Base-by-base conservation (phyloP, 23 tunicate species). In the Corella eumyota region DNA sequence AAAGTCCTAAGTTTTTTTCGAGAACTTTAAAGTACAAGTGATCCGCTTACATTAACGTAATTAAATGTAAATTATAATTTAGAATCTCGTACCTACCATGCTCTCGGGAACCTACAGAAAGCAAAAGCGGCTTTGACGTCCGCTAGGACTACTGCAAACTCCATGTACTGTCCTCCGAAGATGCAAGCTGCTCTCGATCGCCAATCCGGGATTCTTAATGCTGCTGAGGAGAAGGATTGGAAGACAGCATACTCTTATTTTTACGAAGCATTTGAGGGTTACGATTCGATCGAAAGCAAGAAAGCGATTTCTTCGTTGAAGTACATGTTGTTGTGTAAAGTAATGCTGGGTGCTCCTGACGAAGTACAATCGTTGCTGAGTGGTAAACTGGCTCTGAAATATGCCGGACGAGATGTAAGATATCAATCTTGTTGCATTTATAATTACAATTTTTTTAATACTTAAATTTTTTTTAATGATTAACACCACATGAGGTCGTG, bases 231-330 rank as follows among this genome's bases (percentile, higher is more conserved):
- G 37, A 84, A 85, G 38, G 99, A 93, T 60, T 93, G 99, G 99
- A 93, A 93, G 49, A 93, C 99, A 1, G 99, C 99, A 6, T 93
- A 84, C 69, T 85, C 95, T 15, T 93, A 93, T 50, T 93, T 93
- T 46, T 93, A 93, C 66, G 99, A 93, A 44, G 99, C 99, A 27
- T 93, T 93, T 46, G 99, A 93, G 38, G 99, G 99, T 60, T 88
- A 78, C 30, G 96, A 88, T 68, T 88, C 96, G 38, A 88, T 88
- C 36, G 96, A 88, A 50, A 88, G 77, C 81, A 88, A 88, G 46
- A 85, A 83, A 33, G 96, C 96, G 15, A 71, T 88, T 3, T 61
- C 81, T 0, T 85, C 96, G 25, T 56, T 88, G 56, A 88, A 88
- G 59, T 88, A 88, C 81, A 88, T 88, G 96, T 60, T 88, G 49